These are phyloP conservation scores for Microctonus brassicae DNA, from an alignment of 2,888 invertebrate species.

Conservation along the genomic window DNA sequence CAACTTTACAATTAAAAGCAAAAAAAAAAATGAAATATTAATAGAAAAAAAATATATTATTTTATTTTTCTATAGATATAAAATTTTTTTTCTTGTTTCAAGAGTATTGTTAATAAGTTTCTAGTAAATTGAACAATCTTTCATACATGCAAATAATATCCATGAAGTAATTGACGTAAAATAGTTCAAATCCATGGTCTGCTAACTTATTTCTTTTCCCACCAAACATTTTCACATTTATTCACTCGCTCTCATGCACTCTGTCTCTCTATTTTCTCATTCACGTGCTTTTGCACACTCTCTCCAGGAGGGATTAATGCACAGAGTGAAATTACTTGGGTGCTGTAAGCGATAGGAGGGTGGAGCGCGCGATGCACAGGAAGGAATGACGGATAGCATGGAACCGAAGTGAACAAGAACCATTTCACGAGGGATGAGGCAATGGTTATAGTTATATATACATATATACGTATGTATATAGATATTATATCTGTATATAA, in stretches of 20 bases:
- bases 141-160: neutral
- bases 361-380: neutral
- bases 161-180: neutral
- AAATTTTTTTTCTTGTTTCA: too few species aligned
- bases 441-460: neutral
- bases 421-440: neutral
- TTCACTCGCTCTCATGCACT: neutral
- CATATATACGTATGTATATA: too few species aligned
- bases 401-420: constrained; percentile 17
- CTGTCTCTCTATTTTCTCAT: neutral
- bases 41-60: neutral
- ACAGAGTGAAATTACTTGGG: constrained; percentile 21
- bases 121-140: neutral
- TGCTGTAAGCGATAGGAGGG: constrained; percentile 17
- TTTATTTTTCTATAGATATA: too few species aligned
- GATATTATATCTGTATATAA: too few species aligned
- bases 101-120: neutral
- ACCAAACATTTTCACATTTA: neutral
- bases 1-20: too few species aligned
- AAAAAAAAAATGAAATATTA: too few species aligned
- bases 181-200: neutral
- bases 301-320: constrained; percentile 12
- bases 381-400: constrained; percentile 25
- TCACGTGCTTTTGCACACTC: constrained; percentile 6
- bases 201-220: neutral